Evolutionary conservation across 1,140 invertebrate species (phyloP).

Genomic region (Drosophila pachea): DNA sequence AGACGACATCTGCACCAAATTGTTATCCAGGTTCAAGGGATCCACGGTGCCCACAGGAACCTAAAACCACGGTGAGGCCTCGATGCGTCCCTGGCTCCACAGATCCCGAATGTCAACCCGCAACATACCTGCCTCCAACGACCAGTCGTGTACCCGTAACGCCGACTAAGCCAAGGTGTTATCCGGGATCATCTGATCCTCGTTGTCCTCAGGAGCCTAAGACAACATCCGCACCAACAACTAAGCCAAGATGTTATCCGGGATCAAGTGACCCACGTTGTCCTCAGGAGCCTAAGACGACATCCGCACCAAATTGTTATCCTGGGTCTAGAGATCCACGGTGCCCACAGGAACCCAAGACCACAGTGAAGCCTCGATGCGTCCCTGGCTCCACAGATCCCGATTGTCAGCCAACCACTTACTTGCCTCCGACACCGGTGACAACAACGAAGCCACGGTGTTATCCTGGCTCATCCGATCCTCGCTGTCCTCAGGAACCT

Average conservation of each 20-base stretch:
- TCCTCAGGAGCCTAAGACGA: slow-evolving; percentile 47
- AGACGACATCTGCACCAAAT: neutral
- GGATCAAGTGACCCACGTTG: slow-evolving; percentile 38
- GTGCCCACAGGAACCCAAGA: slow-evolving; percentile 43
- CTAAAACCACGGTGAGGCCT: slow-evolving; percentile 7
- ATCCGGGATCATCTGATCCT: slow-evolving; percentile 45
- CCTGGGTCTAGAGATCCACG: slow-evolving; percentile 34
- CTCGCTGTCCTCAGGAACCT: neutral
- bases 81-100: slow-evolving; percentile 23
- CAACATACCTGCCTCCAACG: slow-evolving; percentile 36
- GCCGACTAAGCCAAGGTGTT: slow-evolving; percentile 30
- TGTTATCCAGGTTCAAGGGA: slow-evolving; percentile 17
- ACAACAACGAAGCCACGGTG: slow-evolving; percentile 60
- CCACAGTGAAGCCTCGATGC: slow-evolving; percentile 44
- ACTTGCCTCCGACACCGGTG: slow-evolving; percentile 55
- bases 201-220: slow-evolving; percentile 21
- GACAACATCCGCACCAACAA: slow-evolving; percentile 19
- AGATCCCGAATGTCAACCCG: slow-evolving; percentile 30
- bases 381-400: slow-evolving; percentile 73
- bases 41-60: neutral
- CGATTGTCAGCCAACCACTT: slow-evolving; percentile 35
- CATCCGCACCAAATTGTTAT: slow-evolving; percentile 16
- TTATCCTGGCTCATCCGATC: slow-evolving; percentile 7
- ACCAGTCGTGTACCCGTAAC: slow-evolving; percentile 40
- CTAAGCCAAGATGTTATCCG: slow-evolving; percentile 37